Percentiles rank a stretch among this genome's conserved stretches.
Evolutionary conservation across 2,797 vertebrate genomes (phyloP).

Genomic region (Taenioides sp.): DNA sequence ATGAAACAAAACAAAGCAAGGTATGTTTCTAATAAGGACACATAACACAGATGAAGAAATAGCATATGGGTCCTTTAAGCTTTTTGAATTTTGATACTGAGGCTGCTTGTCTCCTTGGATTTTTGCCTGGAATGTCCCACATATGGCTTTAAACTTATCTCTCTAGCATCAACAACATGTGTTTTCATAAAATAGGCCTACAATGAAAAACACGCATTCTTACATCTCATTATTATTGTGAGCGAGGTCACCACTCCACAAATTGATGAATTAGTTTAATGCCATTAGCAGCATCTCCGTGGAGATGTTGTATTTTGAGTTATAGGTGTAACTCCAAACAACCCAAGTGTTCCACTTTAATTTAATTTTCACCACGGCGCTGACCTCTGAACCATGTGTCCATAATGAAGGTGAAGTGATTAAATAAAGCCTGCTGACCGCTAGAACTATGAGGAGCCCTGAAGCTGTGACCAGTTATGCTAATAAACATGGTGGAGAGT

Average conservation of each 20-base stretch:
- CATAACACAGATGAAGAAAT: no score
- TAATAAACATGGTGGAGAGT: neutral
- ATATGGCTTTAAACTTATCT: no score
- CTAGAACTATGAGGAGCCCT: neutral
- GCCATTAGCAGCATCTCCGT: neutral
- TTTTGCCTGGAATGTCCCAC: neutral
- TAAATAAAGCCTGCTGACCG: neutral
- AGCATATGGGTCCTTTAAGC: no score
- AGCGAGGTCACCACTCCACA: no score
- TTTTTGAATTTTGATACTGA: neutral
- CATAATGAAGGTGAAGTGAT: slow-evolving; percentile 2
- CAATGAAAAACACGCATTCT: no score
- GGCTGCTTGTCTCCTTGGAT: neutral
- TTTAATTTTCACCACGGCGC: neutral
- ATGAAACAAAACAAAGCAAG: no score
- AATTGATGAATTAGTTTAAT: neutral
- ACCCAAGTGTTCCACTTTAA: neutral
- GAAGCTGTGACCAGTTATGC: neutral
- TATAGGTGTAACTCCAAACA: neutral
- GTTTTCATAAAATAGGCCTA: no score
- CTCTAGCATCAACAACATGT: no score
- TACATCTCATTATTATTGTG: no score
- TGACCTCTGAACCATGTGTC: slow-evolving; percentile 9
- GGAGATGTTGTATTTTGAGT: neutral
- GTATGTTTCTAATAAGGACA: no score